Evolutionary conservation across 2,113 vertebrate genomes (phyloP).

Genomic region (Etheostoma spectabile): DNA sequence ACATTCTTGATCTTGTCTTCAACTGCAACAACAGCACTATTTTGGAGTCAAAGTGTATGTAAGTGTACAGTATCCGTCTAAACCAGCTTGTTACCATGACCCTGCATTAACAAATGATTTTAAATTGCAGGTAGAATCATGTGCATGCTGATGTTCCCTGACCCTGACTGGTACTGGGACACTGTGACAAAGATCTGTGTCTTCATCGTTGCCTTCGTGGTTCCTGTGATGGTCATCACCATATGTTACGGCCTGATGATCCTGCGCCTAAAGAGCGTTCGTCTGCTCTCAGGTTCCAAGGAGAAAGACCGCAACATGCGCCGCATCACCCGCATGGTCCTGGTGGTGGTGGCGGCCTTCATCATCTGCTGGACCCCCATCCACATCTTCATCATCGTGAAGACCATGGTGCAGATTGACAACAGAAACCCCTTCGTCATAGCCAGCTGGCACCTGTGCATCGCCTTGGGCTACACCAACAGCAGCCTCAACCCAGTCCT

Average conservation of each 20-base stretch:
- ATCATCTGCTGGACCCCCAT: conserved; percentile 98
- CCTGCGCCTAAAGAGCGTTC: conserved; percentile 91
- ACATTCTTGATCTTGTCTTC: too few species aligned
- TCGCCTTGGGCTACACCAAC: conserved; percentile 96
- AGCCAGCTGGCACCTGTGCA: conserved; percentile 95
- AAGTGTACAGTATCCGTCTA: background rate
- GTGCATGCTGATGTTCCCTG: conserved; percentile 92
- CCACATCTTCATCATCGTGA: conserved; percentile 96
- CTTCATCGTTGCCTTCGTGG: conserved; percentile 95
- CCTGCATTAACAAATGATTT: background rate
- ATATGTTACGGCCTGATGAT: conserved; percentile 97
- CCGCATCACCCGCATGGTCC: conserved; percentile 96
- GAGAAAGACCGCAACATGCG: conserved; percentile 95
- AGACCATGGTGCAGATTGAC: conserved; percentile 93
- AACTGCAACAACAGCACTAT: too few species aligned
- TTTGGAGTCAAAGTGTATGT: too few species aligned
- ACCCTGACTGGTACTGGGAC: conserved; percentile 95
- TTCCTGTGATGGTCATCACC: conserved; percentile 94
- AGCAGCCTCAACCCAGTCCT: conserved; percentile 97
- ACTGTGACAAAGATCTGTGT: conserved; percentile 96
- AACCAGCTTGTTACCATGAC: background rate
- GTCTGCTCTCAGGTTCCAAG: conserved; percentile 94
- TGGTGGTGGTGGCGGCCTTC: conserved; percentile 95
- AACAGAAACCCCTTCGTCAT: conserved; percentile 91
- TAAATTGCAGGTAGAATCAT: conserved; percentile 73